These are phyloP conservation scores for Poecilia gillii DNA, from an alignment of 2,797 vertebrate species.

Conservation along the genomic window DNA sequence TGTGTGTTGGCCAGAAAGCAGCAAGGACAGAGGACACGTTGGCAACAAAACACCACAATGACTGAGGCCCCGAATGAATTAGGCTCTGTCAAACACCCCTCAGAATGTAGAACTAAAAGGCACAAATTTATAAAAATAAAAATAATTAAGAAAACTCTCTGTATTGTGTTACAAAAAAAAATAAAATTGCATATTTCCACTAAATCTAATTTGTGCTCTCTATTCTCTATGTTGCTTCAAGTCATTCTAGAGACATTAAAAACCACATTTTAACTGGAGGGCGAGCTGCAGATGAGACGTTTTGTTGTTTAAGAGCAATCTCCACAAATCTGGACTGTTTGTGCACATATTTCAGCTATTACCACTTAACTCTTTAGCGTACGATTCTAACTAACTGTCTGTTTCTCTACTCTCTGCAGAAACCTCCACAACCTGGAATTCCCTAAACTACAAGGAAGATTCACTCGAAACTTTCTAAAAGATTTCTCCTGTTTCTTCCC, in stretches of 20 bases:
- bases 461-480: constrained; percentile 31
- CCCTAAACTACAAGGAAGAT: constrained; percentile 38
- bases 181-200: neutral
- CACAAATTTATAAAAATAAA: neutral
- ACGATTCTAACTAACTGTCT: constrained; percentile 16
- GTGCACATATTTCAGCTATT: constrained; percentile 28
- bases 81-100: constrained; percentile 36
- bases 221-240: constrained; percentile 10
- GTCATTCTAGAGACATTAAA: constrained; percentile 27
- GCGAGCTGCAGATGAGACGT: constrained; percentile 54
- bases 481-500: neutral
- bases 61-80: constrained; percentile 18
- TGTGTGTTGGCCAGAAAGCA: constrained; percentile 43
- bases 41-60: constrained; percentile 36
- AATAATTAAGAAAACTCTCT: neutral
- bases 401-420: constrained; percentile 61
- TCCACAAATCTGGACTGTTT: constrained; percentile 43
- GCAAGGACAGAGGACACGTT: constrained; percentile 58
- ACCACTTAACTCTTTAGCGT: constrained; percentile 3
- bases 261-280: constrained; percentile 51
- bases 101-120: neutral
- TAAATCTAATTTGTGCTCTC: neutral
- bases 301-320: constrained; percentile 49
- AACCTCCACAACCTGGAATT: constrained; percentile 58
- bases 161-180: neutral